phyloP scores from a whole-genome alignment of 2,113 vertebrate species.

The Pleuronectes platessa region DNA sequence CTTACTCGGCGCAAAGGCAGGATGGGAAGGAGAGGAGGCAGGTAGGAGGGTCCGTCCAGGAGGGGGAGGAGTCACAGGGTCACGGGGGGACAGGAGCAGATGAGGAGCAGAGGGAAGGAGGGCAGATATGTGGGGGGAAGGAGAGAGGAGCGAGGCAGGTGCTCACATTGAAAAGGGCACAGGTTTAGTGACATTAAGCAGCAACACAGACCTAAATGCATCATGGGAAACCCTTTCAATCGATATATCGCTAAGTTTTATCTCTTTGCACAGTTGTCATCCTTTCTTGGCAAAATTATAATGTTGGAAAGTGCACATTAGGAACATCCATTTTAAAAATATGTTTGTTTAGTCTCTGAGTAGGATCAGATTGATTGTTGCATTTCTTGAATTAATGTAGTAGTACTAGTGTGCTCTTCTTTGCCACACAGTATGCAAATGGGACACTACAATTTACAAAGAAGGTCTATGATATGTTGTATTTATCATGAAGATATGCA shows the following conservation, averaged over 20 bases:
- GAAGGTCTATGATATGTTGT: too few relatives aligned
- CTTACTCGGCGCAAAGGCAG: constrained; percentile 68
- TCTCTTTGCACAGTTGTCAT: too few relatives aligned
- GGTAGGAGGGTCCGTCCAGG: constrained; percentile 38
- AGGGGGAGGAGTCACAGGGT: constrained; percentile 30
- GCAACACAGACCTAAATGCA: background rate
- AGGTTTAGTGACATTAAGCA: constrained; percentile 40
- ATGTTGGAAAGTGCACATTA: too few relatives aligned
- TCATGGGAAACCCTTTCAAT: background rate
- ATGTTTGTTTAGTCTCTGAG: too few relatives aligned
- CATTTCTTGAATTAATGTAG: too few relatives aligned
- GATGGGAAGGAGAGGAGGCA: constrained; percentile 34
- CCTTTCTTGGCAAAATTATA: too few relatives aligned
- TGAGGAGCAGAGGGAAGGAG: background rate
- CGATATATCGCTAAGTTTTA: background rate
- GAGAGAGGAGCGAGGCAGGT: constrained; percentile 25
- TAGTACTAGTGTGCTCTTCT: too few relatives aligned
- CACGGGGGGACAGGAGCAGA: constrained; percentile 37
- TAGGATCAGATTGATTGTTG: too few relatives aligned
- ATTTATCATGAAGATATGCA: too few relatives aligned
- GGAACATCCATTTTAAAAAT: too few relatives aligned
- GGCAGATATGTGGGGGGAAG: background rate
- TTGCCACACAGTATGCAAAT: too few relatives aligned
- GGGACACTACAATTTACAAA: too few relatives aligned
- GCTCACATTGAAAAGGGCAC: constrained; percentile 48